Conservation (phyloP, 2,797 vertebrate species). For the Sebastes jordani region DNA sequence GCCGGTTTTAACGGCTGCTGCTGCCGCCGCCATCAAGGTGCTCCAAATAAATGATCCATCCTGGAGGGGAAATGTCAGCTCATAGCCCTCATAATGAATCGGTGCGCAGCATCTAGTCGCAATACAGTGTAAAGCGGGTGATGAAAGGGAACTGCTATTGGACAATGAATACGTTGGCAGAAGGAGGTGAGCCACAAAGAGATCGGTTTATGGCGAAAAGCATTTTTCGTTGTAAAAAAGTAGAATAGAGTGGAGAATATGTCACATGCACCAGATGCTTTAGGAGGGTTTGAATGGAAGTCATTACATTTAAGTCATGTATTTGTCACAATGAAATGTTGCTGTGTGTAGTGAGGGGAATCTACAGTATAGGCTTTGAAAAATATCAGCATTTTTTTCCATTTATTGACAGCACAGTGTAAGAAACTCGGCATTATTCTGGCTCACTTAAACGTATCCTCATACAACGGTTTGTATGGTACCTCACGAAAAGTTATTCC, state of each 20-base stretch:
- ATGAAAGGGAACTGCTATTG: slow-evolving; percentile 33
- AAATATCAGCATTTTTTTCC: no score
- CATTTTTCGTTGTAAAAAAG: neutral
- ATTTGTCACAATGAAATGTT: neutral
- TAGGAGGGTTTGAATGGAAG: neutral
- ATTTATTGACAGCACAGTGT: no score
- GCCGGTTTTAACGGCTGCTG: slow-evolving; percentile 59
- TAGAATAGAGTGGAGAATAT: neutral
- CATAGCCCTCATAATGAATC: slow-evolving; percentile 67
- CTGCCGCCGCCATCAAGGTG: slow-evolving; percentile 64
- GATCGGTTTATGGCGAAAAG: neutral
- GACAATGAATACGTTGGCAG: slow-evolving; percentile 27
- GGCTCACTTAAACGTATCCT: no score
- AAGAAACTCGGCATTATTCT: no score
- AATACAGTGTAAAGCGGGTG: neutral
- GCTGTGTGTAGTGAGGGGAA: no score
- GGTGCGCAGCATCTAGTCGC: slow-evolving; percentile 44
- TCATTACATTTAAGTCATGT: neutral
- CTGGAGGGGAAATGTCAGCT: slow-evolving; percentile 74
- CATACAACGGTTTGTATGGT: no score
- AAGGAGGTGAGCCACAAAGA: slow-evolving; percentile 22
- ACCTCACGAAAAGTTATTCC: no score
- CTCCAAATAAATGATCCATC: slow-evolving; percentile 75
- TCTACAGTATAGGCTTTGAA: no score
- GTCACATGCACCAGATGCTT: neutral